These are phyloP conservation scores for Gadus chalcogrammus DNA, from an alignment of 2,113 vertebrate genomes.

Conservation along the genomic window DNA sequence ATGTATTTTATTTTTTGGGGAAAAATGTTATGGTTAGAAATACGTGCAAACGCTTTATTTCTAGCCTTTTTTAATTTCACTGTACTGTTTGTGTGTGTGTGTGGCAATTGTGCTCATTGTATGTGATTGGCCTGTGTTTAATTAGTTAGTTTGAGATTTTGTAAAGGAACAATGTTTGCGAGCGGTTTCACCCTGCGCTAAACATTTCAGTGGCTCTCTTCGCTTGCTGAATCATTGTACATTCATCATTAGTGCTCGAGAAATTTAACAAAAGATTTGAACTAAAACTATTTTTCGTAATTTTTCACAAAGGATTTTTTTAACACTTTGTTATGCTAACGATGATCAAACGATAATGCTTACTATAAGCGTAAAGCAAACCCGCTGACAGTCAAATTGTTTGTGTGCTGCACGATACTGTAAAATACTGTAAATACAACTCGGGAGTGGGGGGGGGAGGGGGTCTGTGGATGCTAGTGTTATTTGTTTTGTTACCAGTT, in stretches of 20 bases:
- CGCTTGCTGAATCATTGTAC: conserved; percentile 72
- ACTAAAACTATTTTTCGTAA: conserved; percentile 77
- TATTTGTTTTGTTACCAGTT: conserved; percentile 50
- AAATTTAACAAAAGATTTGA: conserved; percentile 66
- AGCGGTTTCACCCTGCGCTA: conserved; percentile 58
- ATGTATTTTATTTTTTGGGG: neutral
- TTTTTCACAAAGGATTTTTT: conserved; percentile 78
- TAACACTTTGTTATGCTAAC: conserved; percentile 73
- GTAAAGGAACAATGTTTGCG: conserved; percentile 47
- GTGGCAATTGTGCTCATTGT: conserved; percentile 46
- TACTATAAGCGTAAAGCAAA: conserved; percentile 64
- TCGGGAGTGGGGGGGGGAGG: conserved; percentile 40
- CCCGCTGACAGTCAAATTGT: conserved; percentile 73
- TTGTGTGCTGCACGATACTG: conserved; percentile 80
- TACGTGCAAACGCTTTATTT: conserved; percentile 55
- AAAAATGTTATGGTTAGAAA: conserved; percentile 36
- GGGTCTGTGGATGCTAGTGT: conserved; percentile 41
- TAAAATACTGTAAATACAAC: conserved; percentile 95
- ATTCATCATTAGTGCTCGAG: conserved; percentile 83
- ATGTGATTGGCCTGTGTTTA: conserved; percentile 56
- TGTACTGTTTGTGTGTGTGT: conserved; percentile 56
- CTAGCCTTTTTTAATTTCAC: conserved; percentile 65
- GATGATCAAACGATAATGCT: conserved; percentile 51
- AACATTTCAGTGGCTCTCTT: conserved; percentile 49
- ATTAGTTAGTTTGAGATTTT: conserved; percentile 49